Base-by-base conservation (phyloP, 23 tunicate genomes). In the Halocynthia roretzi region DNA sequence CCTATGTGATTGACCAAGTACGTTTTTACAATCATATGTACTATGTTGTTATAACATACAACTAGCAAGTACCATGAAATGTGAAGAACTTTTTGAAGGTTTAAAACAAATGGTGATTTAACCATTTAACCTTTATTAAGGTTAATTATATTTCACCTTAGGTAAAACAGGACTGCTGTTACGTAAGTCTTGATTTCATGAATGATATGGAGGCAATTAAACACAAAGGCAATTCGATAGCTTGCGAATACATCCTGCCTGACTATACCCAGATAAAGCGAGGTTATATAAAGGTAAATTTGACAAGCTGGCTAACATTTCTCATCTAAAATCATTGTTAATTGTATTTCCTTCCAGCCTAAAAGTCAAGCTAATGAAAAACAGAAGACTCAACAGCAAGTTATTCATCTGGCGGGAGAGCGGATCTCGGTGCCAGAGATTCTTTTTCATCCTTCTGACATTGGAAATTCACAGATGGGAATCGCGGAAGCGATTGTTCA, bases 341-440 rank as follows among this genome's bases (percentile, higher is more conserved):
- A 31, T 4, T 31, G 44, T 31, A 31, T 0, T 31, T 31, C 44
- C 44, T 31, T 31, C 9, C 70, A 65, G 70, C 17, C 76, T 50
- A 67, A 51, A 49, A 48, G 48, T n/a, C 7, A 56, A 21, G 20
- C 48, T 67, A 77, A 61, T 11, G 69, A 72, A 18, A 80, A 86
- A 50, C 14, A 76, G 0, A 89, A 89, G 55, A 70, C 71, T 6
- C 87, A 89, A 63, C 88, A 89, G 67, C 99, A 96, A 77, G 64
- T 79, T 5, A 80, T 96, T 12, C 75, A 88, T 51, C 48, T 96
- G 56, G 78, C 88, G 11, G 78, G 75, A 0, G 99, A 96, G 61
- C 54, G 99, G 54, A 84, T 96, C 20, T 55, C 83, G 60, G 93
- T 96, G 4, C 99, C 99, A 6, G 99, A 96, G 73, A 83, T 96